Evolutionary conservation across 2,113 vertebrate genomes (phyloP).

Genomic region (Mormoops blainvillei): DNA sequence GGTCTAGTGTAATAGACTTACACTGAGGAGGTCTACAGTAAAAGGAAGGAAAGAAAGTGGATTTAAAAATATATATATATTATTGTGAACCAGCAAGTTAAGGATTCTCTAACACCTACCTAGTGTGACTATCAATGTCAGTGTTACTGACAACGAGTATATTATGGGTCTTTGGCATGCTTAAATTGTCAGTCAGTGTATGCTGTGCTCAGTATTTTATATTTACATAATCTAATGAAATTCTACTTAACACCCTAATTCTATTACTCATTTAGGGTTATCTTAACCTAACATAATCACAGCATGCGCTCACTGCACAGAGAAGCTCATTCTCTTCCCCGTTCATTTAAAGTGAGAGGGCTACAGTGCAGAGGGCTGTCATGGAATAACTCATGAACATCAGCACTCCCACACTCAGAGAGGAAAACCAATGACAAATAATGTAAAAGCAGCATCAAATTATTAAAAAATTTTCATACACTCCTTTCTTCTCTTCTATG

Average conservation of each 20-base stretch:
- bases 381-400: not conserved
- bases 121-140: not conserved
- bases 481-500: not conserved
- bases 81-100: not conserved
- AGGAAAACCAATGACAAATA: not conserved
- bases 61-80: not conserved
- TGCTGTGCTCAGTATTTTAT: not conserved
- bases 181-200: constrained; percentile 2
- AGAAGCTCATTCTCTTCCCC: not conserved
- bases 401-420: not conserved
- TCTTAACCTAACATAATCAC: constrained; percentile 4
- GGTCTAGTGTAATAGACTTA: constrained; percentile 91
- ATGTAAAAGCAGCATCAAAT: not conserved
- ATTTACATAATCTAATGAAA: not conserved
- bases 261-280: constrained; percentile 20
- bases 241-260: not conserved
- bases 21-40: constrained; percentile 91
- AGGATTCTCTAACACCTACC: not conserved
- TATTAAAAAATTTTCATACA: not conserved
- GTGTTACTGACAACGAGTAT: not conserved
- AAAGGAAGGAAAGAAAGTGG: not conserved
- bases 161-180: not conserved
- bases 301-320: not conserved
- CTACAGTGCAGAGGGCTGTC: not conserved
- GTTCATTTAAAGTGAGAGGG: not conserved